Evolutionary conservation across 2,797 vertebrate species (phyloP).

Genomic region (Gallinago nigripennis): DNA sequence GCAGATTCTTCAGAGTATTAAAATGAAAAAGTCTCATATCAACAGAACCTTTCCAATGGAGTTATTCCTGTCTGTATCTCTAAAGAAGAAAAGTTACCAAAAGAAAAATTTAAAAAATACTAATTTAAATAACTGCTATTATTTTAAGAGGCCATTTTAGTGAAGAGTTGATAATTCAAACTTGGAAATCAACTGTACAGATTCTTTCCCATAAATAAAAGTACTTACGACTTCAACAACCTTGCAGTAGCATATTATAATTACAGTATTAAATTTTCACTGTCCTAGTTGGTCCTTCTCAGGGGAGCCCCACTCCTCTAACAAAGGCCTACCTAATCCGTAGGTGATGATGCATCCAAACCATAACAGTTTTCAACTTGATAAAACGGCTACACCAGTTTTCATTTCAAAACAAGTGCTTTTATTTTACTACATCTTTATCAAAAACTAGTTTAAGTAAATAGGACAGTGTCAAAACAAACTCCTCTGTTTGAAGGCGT

Average conservation of each 20-base stretch:
- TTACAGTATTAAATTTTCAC: background rate
- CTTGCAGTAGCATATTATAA: background rate
- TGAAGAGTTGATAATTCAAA: background rate
- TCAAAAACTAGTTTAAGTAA: background rate
- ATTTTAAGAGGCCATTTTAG: background rate
- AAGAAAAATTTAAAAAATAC: background rate
- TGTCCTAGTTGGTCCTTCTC: background rate
- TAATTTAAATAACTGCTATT: background rate
- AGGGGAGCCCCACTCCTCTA: background rate
- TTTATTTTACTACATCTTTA: background rate
- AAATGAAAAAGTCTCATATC: background rate
- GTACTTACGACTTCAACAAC: background rate
- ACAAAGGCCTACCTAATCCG: background rate
- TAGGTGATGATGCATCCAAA: background rate
- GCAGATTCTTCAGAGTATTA: background rate
- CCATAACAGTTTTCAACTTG: background rate
- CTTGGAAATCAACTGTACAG: background rate
- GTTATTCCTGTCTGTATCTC: background rate
- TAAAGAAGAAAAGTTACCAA: background rate
- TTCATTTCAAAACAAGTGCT: background rate
- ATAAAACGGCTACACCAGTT: background rate
- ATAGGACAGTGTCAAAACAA: background rate
- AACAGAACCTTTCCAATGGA: background rate
- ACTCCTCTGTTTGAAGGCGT: background rate
- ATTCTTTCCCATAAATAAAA: background rate